A percentile compares a stretch with the other conserved stretches of the same genome.
Conservation (phyloP, 2,113 vertebrate genomes). For the Cyrtonyx montezumae region DNA sequence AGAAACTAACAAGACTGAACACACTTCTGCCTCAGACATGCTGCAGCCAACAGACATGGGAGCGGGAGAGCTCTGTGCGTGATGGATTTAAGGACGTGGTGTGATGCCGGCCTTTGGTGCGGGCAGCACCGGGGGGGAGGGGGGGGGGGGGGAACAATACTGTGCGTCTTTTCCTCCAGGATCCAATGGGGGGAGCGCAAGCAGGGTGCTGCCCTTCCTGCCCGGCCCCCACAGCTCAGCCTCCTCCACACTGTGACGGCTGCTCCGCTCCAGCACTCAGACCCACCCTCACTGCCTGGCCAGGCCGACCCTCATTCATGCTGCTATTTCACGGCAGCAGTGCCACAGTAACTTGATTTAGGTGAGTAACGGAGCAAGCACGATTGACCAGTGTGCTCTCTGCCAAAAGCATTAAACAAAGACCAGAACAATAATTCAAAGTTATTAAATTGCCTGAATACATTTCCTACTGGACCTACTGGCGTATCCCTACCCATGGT, state of each 20-base stretch:
- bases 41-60: not conserved
- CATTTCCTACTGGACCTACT: slow-evolving; percentile 9
- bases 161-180: not conserved
- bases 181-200: no score
- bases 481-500: not conserved
- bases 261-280: not conserved
- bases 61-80: not conserved
- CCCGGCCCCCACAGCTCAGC: not conserved
- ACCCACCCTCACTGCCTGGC: not conserved
- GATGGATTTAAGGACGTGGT: not conserved
- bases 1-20: slow-evolving; percentile 1
- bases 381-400: not conserved
- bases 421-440: slow-evolving; percentile 38
- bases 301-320: not conserved
- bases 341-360: slow-evolving; percentile 21
- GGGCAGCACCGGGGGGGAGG: not conserved
- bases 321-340: not conserved
- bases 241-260: not conserved
- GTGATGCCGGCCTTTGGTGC: not conserved
- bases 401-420: slow-evolving; percentile 37
- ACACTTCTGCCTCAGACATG: not conserved
- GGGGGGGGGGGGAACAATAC: not conserved
- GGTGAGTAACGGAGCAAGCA: not conserved
- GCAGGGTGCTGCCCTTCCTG: not conserved
- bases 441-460: slow-evolving; percentile 41